Base-by-base conservation (phyloP, 1,140 invertebrate species). In the Amphibalanus amphitrite region DNA sequence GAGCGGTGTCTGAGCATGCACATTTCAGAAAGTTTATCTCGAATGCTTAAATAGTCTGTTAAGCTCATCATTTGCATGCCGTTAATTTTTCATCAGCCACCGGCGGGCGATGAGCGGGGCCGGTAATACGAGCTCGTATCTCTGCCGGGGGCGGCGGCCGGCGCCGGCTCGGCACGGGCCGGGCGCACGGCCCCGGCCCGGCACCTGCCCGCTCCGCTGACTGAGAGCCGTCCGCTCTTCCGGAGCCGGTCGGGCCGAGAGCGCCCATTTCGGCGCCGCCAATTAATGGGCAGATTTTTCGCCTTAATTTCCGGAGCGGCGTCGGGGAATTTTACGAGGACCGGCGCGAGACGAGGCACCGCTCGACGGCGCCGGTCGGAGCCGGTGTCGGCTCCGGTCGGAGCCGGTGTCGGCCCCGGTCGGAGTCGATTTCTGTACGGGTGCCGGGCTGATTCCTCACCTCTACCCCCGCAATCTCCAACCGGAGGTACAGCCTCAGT, bases 261-360 rank as follows among this genome's bases (percentile, higher is more conserved):
- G 47, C 47, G 20, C 47, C 47, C 6, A 59, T 59, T 59, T 59
- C 47, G 47, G 6, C 47, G 6, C 17, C 10, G 10, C 47, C 47
- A 59, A 59, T 59, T 59, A 59, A 59, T 59, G 47, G 47, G 47
- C 47, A 59, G 47, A 59, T 59, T 59, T 59, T 59, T 59, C 47
- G 47, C 17, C 47, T 59, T 59, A 59, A 59, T 59, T 59, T 59
- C 47, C 47, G 47, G 47, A 59, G 47, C 47, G 47, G 47, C 47
- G 13, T 13, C 20, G 47, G 17, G 47, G 47, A 59, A 17, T 59
- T 59, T 59, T 59, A 59, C 47, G 47, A 59, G 47, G 47, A 23
- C 47, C 47, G 47, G 20, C 47, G 13, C 13, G 47, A 59, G 47
- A 59, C 47, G 47, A 59, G 33, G 33, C 47, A 13, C 23, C 13